These are phyloP conservation scores for Zaprionus africanus DNA, from an alignment of 1,140 invertebrate species.

Conservation along the genomic window DNA sequence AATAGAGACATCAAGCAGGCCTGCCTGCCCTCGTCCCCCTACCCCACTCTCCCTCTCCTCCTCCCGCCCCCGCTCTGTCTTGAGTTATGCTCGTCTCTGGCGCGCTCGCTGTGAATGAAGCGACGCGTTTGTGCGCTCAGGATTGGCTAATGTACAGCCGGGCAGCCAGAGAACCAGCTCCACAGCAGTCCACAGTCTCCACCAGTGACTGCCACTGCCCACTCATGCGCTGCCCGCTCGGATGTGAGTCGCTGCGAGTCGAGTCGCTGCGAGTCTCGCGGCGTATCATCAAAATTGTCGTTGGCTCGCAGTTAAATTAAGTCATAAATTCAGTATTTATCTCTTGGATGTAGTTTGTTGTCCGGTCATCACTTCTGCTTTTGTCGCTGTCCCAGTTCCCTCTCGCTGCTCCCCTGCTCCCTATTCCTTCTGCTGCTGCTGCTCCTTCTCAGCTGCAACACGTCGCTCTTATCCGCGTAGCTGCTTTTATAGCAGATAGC, in stretches of 20 bases:
- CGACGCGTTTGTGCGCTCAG: conserved; percentile 69
- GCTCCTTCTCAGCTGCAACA: conserved; percentile 16
- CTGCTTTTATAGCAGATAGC: conserved; percentile 79
- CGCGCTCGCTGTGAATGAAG: conserved; percentile 68
- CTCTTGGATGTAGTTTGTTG: conserved; percentile 84
- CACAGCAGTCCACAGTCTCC: conserved; percentile 13
- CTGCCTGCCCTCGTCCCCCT: conserved; percentile 26
- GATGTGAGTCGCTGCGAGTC: background rate
- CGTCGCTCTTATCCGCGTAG: conserved; percentile 65
- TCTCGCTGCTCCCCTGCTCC: background rate
- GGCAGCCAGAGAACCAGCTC: background rate
- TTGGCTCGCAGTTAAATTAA: conserved; percentile 84
- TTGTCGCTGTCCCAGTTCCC: conserved; percentile 58
- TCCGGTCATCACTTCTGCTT: conserved; percentile 83
- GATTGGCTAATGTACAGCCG: conserved; percentile 78
- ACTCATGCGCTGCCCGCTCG: conserved; percentile 58
- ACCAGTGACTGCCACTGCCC: conserved; percentile 73
- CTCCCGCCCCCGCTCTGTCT: conserved; percentile 20
- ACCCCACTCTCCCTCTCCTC: background rate
- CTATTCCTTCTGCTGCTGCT: background rate
- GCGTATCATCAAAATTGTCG: conserved; percentile 79
- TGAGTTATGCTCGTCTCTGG: conserved; percentile 75
- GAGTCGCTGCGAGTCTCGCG: background rate
- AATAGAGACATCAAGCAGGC: conserved; percentile 79
- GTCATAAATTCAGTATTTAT: conserved; percentile 85